Conservation (phyloP, 2,888 invertebrate genomes). For the Melipona bicolor region DNA sequence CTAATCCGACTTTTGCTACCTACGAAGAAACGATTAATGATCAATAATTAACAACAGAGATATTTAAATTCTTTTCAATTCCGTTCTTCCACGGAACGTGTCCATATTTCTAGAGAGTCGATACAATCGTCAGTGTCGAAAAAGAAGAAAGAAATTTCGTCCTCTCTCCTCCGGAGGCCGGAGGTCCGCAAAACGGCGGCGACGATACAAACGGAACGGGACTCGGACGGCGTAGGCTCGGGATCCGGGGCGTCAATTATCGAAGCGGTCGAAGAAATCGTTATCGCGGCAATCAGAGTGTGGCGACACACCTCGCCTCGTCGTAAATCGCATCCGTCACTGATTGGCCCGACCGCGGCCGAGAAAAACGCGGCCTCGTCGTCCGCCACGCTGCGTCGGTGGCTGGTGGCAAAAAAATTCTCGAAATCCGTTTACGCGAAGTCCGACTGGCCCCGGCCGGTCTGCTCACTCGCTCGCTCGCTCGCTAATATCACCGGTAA, state of each 20-base stretch:
- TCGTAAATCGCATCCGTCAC: conserved; percentile 72
- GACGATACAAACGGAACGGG: conserved; percentile 39
- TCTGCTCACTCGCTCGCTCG: neutral
- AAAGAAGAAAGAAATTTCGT: conserved; percentile 15
- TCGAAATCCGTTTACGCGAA: conserved; percentile 45
- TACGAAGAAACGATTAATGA: too few species aligned
- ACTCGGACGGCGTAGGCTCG: conserved; percentile 15
- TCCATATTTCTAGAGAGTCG: neutral
- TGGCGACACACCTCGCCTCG: conserved; percentile 74
- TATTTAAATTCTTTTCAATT: too few species aligned
- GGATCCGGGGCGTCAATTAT: conserved; percentile 69
- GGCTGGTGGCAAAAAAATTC: conserved; percentile 46
- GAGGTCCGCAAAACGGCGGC: neutral
- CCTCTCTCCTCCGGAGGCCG: neutral
- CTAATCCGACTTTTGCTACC: too few species aligned
- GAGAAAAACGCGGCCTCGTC: conserved; percentile 55
- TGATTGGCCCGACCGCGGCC: conserved; percentile 58
- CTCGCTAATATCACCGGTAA: conserved; percentile 28
- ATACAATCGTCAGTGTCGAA: conserved; percentile 17
- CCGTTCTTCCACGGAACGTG: too few species aligned
- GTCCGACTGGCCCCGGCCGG: neutral
- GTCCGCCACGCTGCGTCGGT: conserved; percentile 6
- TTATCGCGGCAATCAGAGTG: conserved; percentile 80
- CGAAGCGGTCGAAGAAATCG: conserved; percentile 74
- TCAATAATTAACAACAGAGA: too few species aligned